These are phyloP conservation scores for Drosophila flavopinicola DNA, from an alignment of 2,888 invertebrate genomes.

Conservation along the genomic window DNA sequence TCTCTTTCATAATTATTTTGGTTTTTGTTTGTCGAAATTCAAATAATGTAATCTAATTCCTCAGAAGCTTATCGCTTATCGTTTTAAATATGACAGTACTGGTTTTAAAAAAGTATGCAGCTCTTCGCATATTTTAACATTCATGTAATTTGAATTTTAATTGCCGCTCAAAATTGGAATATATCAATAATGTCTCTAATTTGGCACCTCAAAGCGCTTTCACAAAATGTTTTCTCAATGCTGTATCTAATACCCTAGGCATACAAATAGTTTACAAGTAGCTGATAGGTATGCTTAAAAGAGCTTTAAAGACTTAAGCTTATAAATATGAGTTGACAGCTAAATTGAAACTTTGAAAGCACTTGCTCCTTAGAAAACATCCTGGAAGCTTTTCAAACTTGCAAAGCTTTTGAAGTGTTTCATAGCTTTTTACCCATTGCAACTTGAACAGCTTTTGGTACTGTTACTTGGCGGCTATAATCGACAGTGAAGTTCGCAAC, in stretches of 20 bases:
- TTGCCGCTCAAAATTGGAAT: neutral
- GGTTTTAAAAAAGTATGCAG: too few relatives aligned
- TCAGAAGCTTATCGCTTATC: too few relatives aligned
- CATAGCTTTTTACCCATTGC: slow-evolving; percentile 5
- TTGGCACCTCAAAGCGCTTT: neutral
- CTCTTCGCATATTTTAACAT: too few relatives aligned
- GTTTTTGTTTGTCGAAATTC: neutral
- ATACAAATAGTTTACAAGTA: neutral
- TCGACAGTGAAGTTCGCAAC: slow-evolving; percentile 18
- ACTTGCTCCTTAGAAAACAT: neutral
- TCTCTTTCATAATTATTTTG: neutral
- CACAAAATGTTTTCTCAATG: too few relatives aligned
- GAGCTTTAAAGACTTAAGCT: neutral
- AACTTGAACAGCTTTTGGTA: slow-evolving; percentile 24
- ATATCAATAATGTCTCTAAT: too few relatives aligned
- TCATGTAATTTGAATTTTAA: too few relatives aligned
- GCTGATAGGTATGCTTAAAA: neutral
- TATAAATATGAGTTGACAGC: neutral
- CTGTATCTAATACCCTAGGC: neutral
- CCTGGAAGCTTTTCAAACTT: neutral
- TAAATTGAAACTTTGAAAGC: neutral
- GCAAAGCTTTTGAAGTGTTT: neutral
- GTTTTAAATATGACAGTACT: too few relatives aligned
- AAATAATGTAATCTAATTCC: too few relatives aligned
- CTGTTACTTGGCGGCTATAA: neutral